Evolutionary conservation across 1,140 invertebrate species (phyloP).

Genomic region (Bombus picipes): DNA sequence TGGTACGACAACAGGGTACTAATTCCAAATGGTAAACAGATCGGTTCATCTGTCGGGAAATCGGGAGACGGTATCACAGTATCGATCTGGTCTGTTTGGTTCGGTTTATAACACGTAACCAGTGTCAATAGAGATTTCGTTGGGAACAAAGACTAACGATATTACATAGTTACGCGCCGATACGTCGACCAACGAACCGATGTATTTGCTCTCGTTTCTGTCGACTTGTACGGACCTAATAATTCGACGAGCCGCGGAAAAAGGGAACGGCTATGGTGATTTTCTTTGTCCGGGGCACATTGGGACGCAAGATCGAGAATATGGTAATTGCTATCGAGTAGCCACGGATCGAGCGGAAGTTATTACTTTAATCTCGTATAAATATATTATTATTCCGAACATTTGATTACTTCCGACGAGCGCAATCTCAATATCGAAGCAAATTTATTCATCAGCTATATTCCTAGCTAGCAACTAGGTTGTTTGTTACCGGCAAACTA

Average conservation of each 20-base stretch:
- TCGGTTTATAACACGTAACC: neutral
- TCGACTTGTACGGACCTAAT: neutral
- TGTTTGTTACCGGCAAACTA: conserved; percentile 79
- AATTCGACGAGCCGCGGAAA: conserved; percentile 1
- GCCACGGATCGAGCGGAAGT: fast-evolving
- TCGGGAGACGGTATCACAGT: too few relatives aligned
- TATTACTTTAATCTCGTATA: neutral
- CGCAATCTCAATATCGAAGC: neutral
- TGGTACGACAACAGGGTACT: neutral
- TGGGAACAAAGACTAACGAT: conserved; percentile 50
- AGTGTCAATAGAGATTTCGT: conserved; percentile 8
- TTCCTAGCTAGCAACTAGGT: conserved; percentile 61
- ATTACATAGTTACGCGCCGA: conserved; percentile 52
- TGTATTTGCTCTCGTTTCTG: conserved; percentile 55
- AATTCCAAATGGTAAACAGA: too few relatives aligned
- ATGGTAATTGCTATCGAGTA: neutral
- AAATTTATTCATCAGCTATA: neutral
- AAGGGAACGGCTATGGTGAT: neutral
- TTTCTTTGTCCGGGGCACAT: neutral
- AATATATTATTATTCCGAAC: too few relatives aligned
- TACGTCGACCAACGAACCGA: conserved; percentile 60
- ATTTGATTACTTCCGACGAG: neutral
- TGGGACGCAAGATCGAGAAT: neutral
- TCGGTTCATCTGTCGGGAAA: neutral
- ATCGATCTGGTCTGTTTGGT: conserved; percentile 16